Percentiles rank a stretch among this genome's conserved stretches.
phyloP scores from a whole-genome alignment of 2,113 vertebrate species.

The Murina feae region DNA sequence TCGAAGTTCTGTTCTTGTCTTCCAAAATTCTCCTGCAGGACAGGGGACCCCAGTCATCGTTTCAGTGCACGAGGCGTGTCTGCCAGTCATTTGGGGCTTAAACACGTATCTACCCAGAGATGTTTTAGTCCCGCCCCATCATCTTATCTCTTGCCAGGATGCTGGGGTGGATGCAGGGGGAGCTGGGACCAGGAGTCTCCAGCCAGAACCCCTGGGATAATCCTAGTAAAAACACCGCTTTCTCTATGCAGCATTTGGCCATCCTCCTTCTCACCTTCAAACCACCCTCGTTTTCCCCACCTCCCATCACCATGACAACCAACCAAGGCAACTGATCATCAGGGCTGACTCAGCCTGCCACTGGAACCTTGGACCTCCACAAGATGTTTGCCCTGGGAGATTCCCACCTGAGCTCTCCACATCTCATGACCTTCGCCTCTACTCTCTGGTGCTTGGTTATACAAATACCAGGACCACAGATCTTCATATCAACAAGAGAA shows the following conservation, averaged over 20 bases:
- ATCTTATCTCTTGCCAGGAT: not conserved
- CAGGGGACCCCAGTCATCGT: not conserved
- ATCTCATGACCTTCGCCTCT: not conserved
- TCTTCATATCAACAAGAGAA: not conserved
- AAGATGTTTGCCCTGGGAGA: not conserved
- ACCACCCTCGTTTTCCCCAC: not conserved
- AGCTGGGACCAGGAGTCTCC: not conserved
- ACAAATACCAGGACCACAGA: not conserved
- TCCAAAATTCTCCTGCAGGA: conserved; percentile 93
- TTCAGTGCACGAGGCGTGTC: not conserved
- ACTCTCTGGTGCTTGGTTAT: not conserved
- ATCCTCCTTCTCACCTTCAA: not conserved
- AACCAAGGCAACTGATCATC: not conserved
- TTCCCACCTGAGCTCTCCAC: not conserved
- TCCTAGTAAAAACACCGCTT: not conserved
- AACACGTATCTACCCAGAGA: not conserved
- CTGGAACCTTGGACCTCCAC: not conserved
- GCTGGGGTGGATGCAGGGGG: not conserved
- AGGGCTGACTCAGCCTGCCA: not conserved
- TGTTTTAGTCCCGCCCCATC: not conserved
- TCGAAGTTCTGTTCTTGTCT: conserved; percentile 94
- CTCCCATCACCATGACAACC: not conserved
- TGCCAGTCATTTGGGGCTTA: not conserved
- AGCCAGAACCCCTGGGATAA: not conserved
- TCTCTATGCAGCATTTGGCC: not conserved